Percentiles rank a stretch among this genome's conserved stretches.
phyloP scores from a whole-genome alignment of 2,113 vertebrate species.

The Ictalurus punctatus region DNA sequence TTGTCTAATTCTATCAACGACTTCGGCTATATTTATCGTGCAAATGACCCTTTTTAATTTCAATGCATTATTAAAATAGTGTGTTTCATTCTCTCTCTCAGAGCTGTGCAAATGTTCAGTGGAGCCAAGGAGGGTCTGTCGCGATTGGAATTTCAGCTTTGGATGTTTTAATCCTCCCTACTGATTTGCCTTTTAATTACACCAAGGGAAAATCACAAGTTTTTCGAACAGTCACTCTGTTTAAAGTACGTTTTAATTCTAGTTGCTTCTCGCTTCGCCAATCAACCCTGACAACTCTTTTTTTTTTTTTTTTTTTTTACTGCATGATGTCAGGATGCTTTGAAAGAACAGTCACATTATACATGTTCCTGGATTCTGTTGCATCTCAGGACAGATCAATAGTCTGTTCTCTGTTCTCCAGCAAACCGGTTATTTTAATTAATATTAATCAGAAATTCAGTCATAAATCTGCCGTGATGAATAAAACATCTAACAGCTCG shows the following conservation, averaged over 20 bases:
- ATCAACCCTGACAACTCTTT: slow-evolving; percentile 16
- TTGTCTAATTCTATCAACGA: slow-evolving; percentile 35
- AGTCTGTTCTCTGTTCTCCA: background rate
- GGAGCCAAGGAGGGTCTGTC: slow-evolving; percentile 36
- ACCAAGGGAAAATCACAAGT: slow-evolving; percentile 41
- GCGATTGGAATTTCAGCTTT: slow-evolving; percentile 31
- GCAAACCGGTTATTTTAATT: background rate
- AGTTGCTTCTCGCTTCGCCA: background rate
- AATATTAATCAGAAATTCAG: background rate
- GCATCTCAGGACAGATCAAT: background rate
- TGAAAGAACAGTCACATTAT: background rate
- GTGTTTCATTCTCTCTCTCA: slow-evolving; percentile 38
- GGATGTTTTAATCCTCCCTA: slow-evolving; percentile 48
- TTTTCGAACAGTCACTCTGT: slow-evolving; percentile 21
- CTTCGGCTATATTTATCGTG: slow-evolving; percentile 9
- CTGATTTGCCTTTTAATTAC: slow-evolving; percentile 53
- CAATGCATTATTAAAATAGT: slow-evolving; percentile 39
- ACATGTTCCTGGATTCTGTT: background rate
- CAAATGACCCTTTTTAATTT: slow-evolving; percentile 36
- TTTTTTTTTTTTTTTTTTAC: background rate
- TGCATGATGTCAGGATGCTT: background rate
- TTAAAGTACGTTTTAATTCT: slow-evolving; percentile 37
- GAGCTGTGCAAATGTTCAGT: slow-evolving; percentile 34
- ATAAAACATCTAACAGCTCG: background rate
- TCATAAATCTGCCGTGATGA: background rate